Conservation (phyloP, 2,113 vertebrate genomes). For the Fukomys damarensis region DNA sequence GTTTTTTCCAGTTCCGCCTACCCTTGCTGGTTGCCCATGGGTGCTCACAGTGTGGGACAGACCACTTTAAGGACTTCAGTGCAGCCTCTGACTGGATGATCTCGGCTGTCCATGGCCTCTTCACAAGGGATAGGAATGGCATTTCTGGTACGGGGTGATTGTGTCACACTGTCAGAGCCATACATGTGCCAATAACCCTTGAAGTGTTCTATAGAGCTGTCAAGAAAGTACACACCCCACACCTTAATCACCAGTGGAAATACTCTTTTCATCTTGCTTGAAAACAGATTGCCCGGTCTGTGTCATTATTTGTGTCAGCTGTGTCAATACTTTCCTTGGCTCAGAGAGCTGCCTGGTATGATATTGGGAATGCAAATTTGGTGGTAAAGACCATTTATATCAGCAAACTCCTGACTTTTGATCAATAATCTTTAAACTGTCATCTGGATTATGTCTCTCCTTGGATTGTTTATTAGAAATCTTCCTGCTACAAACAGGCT, state of each 20-base stretch:
- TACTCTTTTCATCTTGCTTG: background rate
- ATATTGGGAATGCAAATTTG: slow-evolving; percentile 40
- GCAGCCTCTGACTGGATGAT: fast-evolving
- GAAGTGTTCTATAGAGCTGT: background rate
- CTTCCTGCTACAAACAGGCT: background rate
- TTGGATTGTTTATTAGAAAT: slow-evolving; percentile 52
- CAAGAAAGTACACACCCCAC: background rate
- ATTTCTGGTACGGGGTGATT: background rate
- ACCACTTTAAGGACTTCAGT: background rate
- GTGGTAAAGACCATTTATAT: slow-evolving; percentile 42
- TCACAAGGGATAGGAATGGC: background rate
- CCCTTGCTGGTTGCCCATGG: fast-evolving
- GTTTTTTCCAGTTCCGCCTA: background rate
- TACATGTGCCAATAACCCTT: background rate
- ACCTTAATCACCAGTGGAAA: background rate
- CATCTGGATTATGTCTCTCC: background rate
- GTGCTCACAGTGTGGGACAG: background rate
- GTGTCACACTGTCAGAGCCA: background rate
- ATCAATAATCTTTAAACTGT: slow-evolving; percentile 65
- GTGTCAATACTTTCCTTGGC: background rate
- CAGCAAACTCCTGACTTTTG: slow-evolving; percentile 31
- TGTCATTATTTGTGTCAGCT: slow-evolving; percentile 37
- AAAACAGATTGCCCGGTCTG: slow-evolving; percentile 40
- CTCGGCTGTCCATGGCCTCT: background rate
- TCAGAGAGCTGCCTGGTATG: background rate